phyloP scores from a whole-genome alignment of 2,888 invertebrate genomes.

The Pollenia griseotomentosa region DNA sequence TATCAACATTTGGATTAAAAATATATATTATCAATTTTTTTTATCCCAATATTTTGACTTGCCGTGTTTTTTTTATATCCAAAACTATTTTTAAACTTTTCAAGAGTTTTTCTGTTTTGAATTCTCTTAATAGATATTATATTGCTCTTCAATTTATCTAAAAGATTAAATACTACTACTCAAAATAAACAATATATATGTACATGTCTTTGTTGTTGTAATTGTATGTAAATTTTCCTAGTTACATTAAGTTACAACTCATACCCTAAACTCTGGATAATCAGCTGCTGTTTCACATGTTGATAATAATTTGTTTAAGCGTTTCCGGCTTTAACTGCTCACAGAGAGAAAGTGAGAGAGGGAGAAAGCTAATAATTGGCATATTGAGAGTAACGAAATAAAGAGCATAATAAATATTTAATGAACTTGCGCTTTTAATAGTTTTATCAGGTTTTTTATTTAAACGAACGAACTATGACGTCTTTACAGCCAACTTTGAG shows the following conservation, averaged over 20 bases:
- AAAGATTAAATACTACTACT: constrained; percentile 31
- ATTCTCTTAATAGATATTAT: background rate
- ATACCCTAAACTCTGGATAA: background rate
- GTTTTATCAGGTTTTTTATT: background rate
- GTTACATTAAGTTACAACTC: background rate
- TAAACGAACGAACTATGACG: background rate
- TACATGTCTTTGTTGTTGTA: background rate
- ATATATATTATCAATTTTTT: no score
- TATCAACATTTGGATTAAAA: no score
- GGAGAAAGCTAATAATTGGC: background rate
- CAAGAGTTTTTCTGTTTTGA: background rate
- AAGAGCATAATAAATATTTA: background rate
- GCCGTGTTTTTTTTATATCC: no score
- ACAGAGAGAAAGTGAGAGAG: background rate
- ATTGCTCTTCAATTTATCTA: constrained; percentile 40
- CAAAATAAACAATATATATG: background rate
- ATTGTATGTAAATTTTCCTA: background rate
- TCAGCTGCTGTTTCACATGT: constrained; percentile 69
- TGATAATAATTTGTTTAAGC: constrained; percentile 42
- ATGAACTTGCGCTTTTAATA: constrained; percentile 58
- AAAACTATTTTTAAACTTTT: background rate
- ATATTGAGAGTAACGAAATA: background rate
- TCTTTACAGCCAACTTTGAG: background rate
- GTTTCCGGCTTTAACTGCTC: constrained; percentile 43
- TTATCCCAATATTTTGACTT: no score